Evolutionary conservation across 2,113 vertebrate species (phyloP).

Genomic region (Rhinopomastus cyanomelas): DNA sequence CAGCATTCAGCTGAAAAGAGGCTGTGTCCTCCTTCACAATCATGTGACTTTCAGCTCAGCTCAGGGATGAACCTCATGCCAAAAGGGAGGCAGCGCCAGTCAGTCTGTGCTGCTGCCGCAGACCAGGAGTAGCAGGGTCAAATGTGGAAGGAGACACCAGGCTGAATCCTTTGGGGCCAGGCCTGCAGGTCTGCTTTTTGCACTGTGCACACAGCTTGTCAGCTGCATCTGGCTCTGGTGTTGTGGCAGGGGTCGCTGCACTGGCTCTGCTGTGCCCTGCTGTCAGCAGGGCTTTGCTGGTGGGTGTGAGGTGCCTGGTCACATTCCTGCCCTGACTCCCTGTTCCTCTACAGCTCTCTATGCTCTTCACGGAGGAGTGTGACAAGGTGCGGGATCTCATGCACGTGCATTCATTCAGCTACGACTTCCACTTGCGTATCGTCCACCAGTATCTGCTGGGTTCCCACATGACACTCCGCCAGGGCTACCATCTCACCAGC

Average conservation of each 20-base stretch:
- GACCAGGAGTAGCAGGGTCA: background rate
- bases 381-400: slow-evolving; percentile 97
- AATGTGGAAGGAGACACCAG: background rate
- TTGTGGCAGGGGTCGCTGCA: background rate
- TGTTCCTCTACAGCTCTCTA: slow-evolving; percentile 84
- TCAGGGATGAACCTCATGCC: background rate
- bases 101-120: background rate
- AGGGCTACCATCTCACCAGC: slow-evolving; percentile 93
- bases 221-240: background rate
- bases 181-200: background rate
- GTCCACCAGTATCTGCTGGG: slow-evolving; percentile 95
- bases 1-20: background rate
- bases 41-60: background rate
- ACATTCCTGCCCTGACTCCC: background rate
- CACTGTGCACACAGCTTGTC: background rate
- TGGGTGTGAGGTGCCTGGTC: background rate
- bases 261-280: background rate
- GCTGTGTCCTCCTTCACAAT: background rate
- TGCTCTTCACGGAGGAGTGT: slow-evolving; percentile 98
- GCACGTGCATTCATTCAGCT: slow-evolving; percentile 98
- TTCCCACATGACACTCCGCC: slow-evolving; percentile 89
- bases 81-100: background rate
- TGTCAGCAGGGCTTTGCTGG: background rate
- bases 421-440: slow-evolving; percentile 97
- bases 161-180: background rate